Base-by-base conservation (phyloP, 2,888 invertebrate genomes). In the Cephus rjabovi region DNA sequence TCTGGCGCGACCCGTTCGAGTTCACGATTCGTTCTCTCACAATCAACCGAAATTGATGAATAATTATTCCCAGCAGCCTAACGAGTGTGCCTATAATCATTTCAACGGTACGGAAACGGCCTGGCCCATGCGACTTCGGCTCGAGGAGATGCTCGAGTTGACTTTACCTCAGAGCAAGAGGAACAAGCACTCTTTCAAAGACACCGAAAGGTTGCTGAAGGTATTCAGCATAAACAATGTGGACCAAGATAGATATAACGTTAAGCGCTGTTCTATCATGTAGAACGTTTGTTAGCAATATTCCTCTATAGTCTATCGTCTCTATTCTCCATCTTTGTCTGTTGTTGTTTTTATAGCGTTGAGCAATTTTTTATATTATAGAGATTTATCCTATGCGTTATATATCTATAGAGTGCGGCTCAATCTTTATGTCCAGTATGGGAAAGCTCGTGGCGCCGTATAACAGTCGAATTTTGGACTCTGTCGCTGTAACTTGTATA, bases 221-320 rank as follows among this genome's bases (percentile, higher is more conserved):
- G 90, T 91, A 83, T 87, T 91, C 85, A 90, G 89, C 87, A 87
- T 89, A 78, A 91, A 91, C 83, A 90, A 89, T 86, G 90, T 90
- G 90, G 91, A 91, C 90, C 91, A 91, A 90, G 88, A 90, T 86
- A 87, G 88, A 86, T 90, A 91, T 88, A 89, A 89, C 85, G 88
- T 89, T 81, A 87, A 89, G 85, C 88, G 90, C 82, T 91, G 91
- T 86, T 89, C 89, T 79, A 85, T 91, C 83, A 91, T 91, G 91
- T 91, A 89, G 84, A 23, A 56, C 56, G 56, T 56, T 56, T 56
- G 23, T 56, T 56, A 56, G 56, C 56, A 56, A 56, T 56, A 23
- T 56, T 15, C 23, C 15, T 15, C 15, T 56, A 23, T 56, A 23
- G 56, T 56, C 9, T 56, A 9, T 56, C 56, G 6, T 56, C 56